Evolutionary conservation across 2,888 invertebrate genomes (phyloP), one percentile per base, ranked within the genome.

Genomic region (Parascotia fuliginaria): DNA sequence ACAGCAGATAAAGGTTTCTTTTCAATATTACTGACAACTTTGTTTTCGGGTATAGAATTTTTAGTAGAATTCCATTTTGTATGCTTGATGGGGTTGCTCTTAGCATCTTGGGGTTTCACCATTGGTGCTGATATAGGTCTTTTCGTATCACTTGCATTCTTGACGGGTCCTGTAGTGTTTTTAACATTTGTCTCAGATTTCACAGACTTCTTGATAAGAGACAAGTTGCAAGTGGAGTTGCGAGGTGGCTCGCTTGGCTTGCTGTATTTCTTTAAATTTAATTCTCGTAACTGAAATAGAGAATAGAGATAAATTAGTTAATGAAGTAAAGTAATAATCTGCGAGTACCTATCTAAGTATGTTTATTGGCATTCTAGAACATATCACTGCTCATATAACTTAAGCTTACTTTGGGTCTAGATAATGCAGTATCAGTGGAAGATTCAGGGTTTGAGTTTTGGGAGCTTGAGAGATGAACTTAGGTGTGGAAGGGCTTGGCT

Each of bases 181-280:
- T 55, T 55, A 4, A 60, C 56, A 5, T 60, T 59, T 2, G 48
- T 16, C 7, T 63, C 62, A 1, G 53, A 50, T 50, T 63, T 74
- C 0, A 42, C 16, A 0, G 65, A 38, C 48, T 65, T 79, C 5
- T 55, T 70, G 0, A 49, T 22, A 0, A 44, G n/a, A 1, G 57
- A 45, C 6, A 51, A 14, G 6, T 58, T 67, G 0, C 66, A 58
- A 3, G 45, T 33, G 0, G 64, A 52, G 2, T 42, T 64, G 33
- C 65, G 66, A 2, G 16, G 15, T 13, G 38, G 50, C 0, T 58
- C 32, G 9, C 69, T 67, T 16, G 44, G 54, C 15, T 75, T 79
- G 39, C 61, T 75, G 34, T 89, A 90, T 47, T 89, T 90, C 28
- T 87, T 85, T 0, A 87, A 61, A 55, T 91, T 91, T 0, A 90